Evolutionary conservation across 2,113 vertebrate species (phyloP).

Genomic region (Proterorhinus semilunaris): DNA sequence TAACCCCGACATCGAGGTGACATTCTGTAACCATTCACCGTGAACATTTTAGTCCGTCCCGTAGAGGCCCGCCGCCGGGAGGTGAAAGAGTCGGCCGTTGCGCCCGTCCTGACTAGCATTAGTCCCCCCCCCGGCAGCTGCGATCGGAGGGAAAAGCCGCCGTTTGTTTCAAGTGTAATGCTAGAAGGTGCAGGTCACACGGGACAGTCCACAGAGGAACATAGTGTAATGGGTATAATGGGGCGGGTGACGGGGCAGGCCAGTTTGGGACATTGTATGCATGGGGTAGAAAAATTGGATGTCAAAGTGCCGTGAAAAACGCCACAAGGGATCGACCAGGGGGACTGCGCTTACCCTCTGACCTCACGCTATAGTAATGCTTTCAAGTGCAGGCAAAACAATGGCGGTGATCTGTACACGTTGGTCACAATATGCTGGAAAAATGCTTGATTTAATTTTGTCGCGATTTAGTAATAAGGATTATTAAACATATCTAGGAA

Average conservation of each 20-base stretch:
- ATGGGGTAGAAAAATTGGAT: conserved; percentile 1
- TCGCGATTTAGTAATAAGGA: too few species aligned
- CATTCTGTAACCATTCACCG: conserved; percentile 10
- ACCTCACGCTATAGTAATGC: conserved; percentile 7
- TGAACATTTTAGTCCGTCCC: background rate
- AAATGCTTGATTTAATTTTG: background rate
- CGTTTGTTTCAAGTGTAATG: conserved; percentile 7
- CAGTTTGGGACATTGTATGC: background rate
- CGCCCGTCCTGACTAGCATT: conserved; percentile 2
- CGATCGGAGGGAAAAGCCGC: conserved; percentile 4
- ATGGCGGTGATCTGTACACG: background rate
- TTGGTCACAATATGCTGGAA: background rate
- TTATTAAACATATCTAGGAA: too few species aligned
- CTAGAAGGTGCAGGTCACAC: conserved; percentile 11
- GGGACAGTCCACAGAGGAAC: conserved; percentile 23
- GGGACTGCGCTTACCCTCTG: conserved; percentile 2
- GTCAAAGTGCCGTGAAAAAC: background rate
- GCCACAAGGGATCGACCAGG: background rate
- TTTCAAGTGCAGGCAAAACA: conserved; percentile 3
- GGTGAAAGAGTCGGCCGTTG: background rate
- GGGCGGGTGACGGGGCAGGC: background rate
- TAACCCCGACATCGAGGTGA: conserved; percentile 32
- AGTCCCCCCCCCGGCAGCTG: background rate
- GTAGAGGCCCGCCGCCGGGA: background rate
- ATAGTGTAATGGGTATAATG: conserved; percentile 27